Conservation (phyloP, 2,113 vertebrate species). For the Irena cyanogastra region DNA sequence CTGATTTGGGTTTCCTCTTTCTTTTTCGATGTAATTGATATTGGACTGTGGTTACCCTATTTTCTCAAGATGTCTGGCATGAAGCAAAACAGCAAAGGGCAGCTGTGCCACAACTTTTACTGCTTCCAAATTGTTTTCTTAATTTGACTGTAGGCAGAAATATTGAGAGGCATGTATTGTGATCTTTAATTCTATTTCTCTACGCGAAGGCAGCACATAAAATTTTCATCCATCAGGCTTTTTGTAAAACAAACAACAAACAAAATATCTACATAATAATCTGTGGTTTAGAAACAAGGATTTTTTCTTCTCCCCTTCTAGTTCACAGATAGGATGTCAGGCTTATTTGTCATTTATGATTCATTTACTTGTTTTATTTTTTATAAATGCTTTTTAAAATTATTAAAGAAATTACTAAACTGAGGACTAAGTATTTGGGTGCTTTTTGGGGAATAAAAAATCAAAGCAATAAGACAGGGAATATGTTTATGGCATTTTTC, state of each 20-base stretch:
- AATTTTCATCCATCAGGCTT: conserved; percentile 4
- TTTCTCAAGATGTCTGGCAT: background rate
- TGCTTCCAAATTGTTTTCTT: background rate
- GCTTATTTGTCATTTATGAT: background rate
- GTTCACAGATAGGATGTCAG: background rate
- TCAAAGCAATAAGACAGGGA: background rate
- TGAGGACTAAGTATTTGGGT: background rate
- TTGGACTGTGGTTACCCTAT: background rate
- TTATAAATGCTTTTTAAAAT: background rate
- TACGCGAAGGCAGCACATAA: background rate
- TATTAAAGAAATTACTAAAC: conserved; percentile 24
- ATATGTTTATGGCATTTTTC: background rate
- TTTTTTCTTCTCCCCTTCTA: background rate
- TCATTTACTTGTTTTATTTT: background rate
- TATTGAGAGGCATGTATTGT: background rate
- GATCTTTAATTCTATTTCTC: background rate
- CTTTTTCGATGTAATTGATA: background rate
- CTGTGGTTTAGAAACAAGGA: background rate
- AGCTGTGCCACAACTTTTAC: background rate
- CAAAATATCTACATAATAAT: background rate
- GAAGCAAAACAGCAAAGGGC: background rate
- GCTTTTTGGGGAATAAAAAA: background rate
- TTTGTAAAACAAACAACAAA: conserved; percentile 4
- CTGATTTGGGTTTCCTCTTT: background rate
- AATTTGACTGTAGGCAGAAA: background rate